Percentiles rank a stretch among this genome's conserved stretches.
phyloP scores from a whole-genome alignment of 1,140 invertebrate genomes.

The Orius laevigatus region DNA sequence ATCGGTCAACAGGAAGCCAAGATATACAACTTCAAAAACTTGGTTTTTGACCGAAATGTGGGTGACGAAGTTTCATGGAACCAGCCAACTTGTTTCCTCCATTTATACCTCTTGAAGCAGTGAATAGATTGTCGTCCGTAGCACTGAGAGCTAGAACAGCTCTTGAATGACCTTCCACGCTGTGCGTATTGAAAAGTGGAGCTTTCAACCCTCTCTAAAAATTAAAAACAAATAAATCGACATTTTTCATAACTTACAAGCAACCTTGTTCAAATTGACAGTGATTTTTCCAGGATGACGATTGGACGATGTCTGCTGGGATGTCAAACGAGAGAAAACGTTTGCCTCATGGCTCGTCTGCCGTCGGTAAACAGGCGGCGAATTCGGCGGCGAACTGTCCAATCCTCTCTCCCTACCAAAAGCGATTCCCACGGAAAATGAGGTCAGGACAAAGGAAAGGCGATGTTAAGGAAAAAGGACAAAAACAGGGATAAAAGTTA shows the following conservation, averaged over 20 bases:
- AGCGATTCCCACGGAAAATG: not conserved
- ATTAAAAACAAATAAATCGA: conserved; percentile 14
- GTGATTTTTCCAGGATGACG: conserved; percentile 44
- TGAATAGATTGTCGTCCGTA: conserved; percentile 56
- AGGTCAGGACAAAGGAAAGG: not conserved
- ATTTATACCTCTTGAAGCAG: conserved; percentile 56
- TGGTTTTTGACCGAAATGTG: too few species aligned
- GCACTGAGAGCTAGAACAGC: conserved; percentile 60
- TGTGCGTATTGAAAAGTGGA: conserved; percentile 57
- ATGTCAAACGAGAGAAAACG: conserved; percentile 65
- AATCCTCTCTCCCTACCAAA: conserved; percentile 35
- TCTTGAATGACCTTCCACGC: conserved; percentile 68
- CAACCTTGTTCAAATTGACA: conserved; percentile 44
- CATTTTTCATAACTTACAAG: not conserved
- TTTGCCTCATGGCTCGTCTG: conserved; percentile 50
- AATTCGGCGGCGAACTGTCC: conserved; percentile 41
- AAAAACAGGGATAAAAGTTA: too few species aligned
- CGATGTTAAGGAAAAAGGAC: too few species aligned
- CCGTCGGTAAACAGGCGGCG: conserved; percentile 44
- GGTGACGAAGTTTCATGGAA: too few species aligned
- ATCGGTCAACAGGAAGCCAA: too few species aligned
- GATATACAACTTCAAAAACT: too few species aligned
- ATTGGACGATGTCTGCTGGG: conserved; percentile 25
- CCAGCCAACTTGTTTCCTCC: not conserved
- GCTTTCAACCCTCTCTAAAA: conserved; percentile 34